These are phyloP conservation scores for Aptenodytes patagonicus DNA, from an alignment of 2,113 vertebrate species.

Conservation along the genomic window DNA sequence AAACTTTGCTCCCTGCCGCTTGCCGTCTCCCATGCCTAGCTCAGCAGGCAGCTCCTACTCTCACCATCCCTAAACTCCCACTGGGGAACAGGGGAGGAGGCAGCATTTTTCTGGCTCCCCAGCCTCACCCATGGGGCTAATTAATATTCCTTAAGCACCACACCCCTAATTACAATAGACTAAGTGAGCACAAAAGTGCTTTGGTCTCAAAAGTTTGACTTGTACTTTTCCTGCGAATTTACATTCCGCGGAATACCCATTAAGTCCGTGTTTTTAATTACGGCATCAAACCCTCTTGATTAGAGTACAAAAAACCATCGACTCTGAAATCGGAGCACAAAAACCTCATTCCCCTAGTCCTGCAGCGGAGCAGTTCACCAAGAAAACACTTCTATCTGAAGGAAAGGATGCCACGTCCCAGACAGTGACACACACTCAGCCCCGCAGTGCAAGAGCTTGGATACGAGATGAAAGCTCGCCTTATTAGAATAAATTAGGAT, in stretches of 20 bases:
- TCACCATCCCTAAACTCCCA: not conserved
- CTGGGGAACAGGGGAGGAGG: not conserved
- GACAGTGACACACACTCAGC: not conserved
- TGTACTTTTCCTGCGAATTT: not conserved
- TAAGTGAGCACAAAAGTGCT: not conserved
- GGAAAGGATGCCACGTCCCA: not conserved
- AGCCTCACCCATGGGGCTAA: conserved; percentile 2
- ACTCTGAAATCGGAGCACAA: not conserved
- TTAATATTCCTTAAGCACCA: conserved; percentile 36
- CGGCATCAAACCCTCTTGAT: not conserved
- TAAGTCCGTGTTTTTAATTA: not conserved
- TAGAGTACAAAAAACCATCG: not conserved
- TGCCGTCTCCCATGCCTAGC: not conserved
- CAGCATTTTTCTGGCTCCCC: conserved; percentile 4
- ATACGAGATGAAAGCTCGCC: not conserved
- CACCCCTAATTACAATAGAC: conserved; percentile 37
- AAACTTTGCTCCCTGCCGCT: not conserved
- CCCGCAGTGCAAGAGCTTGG: fast-evolving
- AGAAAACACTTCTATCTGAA: not conserved
- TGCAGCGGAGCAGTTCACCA: not conserved
- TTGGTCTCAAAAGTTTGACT: not conserved
- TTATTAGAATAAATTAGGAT: not conserved
- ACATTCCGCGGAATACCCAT: not conserved
- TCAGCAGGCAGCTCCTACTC: not conserved
- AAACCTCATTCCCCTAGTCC: not conserved